Percentiles rank a stretch among this genome's conserved stretches.
Evolutionary conservation across 2,888 invertebrate genomes (phyloP).

Genomic region (Drosophila aldrichi): DNA sequence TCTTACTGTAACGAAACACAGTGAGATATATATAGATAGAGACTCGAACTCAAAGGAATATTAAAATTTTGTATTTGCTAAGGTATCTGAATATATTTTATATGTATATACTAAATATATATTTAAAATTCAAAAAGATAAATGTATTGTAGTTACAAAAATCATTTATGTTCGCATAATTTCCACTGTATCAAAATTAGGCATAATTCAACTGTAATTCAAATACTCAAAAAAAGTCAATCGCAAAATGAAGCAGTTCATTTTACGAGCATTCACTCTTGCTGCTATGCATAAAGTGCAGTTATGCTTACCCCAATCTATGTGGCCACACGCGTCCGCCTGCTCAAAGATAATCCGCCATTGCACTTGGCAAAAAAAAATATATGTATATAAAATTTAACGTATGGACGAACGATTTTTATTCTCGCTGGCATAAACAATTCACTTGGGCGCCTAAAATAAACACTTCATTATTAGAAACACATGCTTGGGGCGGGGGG

Average conservation of each 20-base stretch:
- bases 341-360: slow-evolving; percentile 40
- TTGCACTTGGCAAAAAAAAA: slow-evolving; percentile 33
- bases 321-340: slow-evolving; percentile 25
- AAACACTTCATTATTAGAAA: slow-evolving; percentile 79
- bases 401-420: background rate
- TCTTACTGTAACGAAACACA: no score
- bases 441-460: slow-evolving; percentile 68
- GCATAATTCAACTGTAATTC: background rate
- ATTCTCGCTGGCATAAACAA: slow-evolving; percentile 32
- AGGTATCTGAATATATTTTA: no score
- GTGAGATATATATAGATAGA: no score
- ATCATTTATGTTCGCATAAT: background rate
- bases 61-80: no score
- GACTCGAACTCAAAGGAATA: no score
- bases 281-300: slow-evolving; percentile 23
- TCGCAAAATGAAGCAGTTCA: background rate
- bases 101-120: background rate
- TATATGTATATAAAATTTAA: no score
- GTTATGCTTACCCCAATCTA: slow-evolving; percentile 42
- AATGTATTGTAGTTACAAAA: background rate
- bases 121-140: background rate
- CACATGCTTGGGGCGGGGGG: slow-evolving; percentile 52
- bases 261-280: background rate
- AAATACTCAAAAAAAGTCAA: background rate
- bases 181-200: background rate